Base-by-base conservation (phyloP, 1,140 invertebrate genomes). In the Armadillidium nasatum region DNA sequence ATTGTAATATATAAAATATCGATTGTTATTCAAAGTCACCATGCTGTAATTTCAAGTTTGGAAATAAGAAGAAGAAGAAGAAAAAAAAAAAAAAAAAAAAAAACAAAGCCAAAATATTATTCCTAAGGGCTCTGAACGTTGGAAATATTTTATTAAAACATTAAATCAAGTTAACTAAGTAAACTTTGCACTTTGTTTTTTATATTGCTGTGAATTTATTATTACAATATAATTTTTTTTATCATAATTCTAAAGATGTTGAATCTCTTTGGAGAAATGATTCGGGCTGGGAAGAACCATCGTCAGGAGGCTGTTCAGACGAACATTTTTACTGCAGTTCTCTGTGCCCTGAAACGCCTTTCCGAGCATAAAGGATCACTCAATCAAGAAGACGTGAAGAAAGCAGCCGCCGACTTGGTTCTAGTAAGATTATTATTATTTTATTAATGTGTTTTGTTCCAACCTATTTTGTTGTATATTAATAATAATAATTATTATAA, bases 321-420 rank as follows among this genome's bases (percentile, higher is more conserved):
- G 85, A 99, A 99, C 85, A 93, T 98, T 70, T 97, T 98, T 83
- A 95, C 96, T 15, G 95, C 96, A 9, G 85, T 99, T 4, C 85
- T 99, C 22, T 91, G 93, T 82, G 94, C 95, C 9, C 85, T 99
- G 45, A 94, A 96, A 84, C 91, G 91, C 23, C 85, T 97, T 3
- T 92, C 93, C 6, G 95, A 97, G 80, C 89, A 89, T 21, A 97
- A 97, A 87, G 90, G 89, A 9, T 90, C 88, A 33, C 88, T 97
- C 69, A 94, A 93, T 0, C 92, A 94, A 81, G 94, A 96, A 79
- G 93, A 96, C 82, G 93, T 97, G 0, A 92, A 93, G 82, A 95
- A 91, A 85, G 90, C 92, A 44, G 91, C 94, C 15, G 91, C 92
- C 0, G 89, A 89, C 83, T 86, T 97, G 1, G 92, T 96, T 33